phyloP scores from a whole-genome alignment of 2,888 invertebrate genomes.

The Vannuccia rotundouncinata region DNA sequence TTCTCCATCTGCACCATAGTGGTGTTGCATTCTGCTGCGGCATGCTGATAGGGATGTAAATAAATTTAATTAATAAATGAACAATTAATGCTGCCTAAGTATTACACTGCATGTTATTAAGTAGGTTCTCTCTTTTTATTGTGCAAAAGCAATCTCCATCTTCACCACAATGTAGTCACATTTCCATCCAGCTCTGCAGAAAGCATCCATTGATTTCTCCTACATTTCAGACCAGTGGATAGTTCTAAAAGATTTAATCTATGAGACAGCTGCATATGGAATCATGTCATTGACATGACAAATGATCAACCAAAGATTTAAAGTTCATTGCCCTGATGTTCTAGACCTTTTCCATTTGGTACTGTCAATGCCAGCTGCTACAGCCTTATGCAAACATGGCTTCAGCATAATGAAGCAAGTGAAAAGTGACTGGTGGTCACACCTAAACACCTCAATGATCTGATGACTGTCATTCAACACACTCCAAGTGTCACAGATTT shows the following conservation, averaged over 20 bases:
- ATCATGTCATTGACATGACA: not conserved
- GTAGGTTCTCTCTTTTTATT: conserved; percentile 5
- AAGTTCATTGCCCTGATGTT: not conserved
- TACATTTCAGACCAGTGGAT: not conserved
- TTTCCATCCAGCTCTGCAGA: not conserved
- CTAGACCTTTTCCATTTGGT: not conserved
- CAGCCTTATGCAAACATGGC: not conserved
- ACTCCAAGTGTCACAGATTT: conserved; percentile 17
- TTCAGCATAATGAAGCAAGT: not conserved
- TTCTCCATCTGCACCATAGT: conserved; percentile 14
- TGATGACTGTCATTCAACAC: not conserved
- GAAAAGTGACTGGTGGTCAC: not conserved
- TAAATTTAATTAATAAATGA: not conserved
- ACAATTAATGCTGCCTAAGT: conserved; percentile 2
- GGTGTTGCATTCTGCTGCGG: not conserved
- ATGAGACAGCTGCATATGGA: not conserved
- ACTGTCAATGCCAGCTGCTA: not conserved
- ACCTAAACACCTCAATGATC: conserved; percentile 4
- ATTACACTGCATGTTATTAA: not conserved
- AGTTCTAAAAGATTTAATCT: not conserved
- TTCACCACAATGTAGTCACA: not conserved
- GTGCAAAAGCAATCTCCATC: not conserved
- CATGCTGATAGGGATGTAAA: conserved; percentile 2
- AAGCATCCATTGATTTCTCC: not conserved
- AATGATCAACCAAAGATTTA: not conserved